Evolutionary conservation across 2,113 vertebrate species (phyloP).

Genomic region (Stictonetta naevosa): DNA sequence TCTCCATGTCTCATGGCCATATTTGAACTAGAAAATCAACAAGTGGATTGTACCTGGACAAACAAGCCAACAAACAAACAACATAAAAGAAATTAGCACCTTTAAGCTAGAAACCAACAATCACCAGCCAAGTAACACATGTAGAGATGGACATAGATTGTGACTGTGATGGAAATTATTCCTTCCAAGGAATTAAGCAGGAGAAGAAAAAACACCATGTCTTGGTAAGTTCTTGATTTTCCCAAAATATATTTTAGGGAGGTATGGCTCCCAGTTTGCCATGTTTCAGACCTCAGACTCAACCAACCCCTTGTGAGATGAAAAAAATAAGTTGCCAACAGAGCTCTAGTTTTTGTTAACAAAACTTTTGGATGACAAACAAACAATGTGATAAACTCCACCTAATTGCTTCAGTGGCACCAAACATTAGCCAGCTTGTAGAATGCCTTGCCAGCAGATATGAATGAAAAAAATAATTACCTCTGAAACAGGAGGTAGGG

Average conservation of each 20-base stretch:
- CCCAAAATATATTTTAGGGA: not conserved
- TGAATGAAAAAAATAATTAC: not conserved
- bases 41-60: not conserved
- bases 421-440: not conserved
- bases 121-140: not conserved
- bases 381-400: not conserved
- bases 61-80: not conserved
- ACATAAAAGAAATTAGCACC: not conserved
- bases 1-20: not conserved
- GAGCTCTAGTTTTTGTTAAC: not conserved
- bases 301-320: not conserved
- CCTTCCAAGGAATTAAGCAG: not conserved
- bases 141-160: not conserved
- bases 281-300: not conserved
- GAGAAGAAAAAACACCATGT: not conserved
- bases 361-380: not conserved
- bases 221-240: not conserved
- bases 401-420: constrained; percentile 8
- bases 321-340: not conserved
- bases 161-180: not conserved
- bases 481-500: constrained; percentile 31
- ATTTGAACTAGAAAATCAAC: not conserved
- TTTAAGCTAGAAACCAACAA: not conserved
- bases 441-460: not conserved
- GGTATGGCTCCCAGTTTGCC: not conserved